Base-by-base conservation (phyloP, 2,888 invertebrate species). In the Harmothoe impar region DNA sequence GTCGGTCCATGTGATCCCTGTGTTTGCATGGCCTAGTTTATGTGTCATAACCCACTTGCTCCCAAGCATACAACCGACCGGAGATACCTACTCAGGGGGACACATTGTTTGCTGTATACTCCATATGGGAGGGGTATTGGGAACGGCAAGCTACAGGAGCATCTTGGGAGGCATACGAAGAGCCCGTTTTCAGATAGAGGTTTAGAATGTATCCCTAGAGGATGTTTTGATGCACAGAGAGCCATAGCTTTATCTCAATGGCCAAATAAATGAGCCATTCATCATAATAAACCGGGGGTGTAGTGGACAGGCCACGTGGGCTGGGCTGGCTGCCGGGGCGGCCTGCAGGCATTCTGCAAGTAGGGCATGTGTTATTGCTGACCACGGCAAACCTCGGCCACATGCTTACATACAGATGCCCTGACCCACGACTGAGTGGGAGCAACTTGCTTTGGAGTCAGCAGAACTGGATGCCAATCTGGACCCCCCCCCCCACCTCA, bases 1-100 rank as follows among this genome's bases (percentile, higher is more conserved):
- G 62, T n/a, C 12, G 3, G 62, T n/a, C 62, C 62, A 62, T 62
- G 3, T 20, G 62, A 62, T 20, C 62, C 62, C 20, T 62, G 62
- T 62, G 20, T 62, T 20, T 62, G 62, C 23, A 62, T 15, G n/a
- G 62, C n/a, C 62, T 62, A 62, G 62, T 62, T 20, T 62, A 62
- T n/a, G n/a, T 62, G 62, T 20, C 62, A n/a, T 62, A 62, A 62
- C 62, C 62, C 62, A 62, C 62, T 62, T 62, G 43, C 43, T 43
- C 43, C 43, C 10, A 10, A 43, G 10, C 43, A 43, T 43, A n/a
- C n/a, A 10, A 43, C 5, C 43, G 10, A 43, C 43, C 43, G 43
- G 43, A 43, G 43, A 10, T 43, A 43, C 43, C 43, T 43, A 43
- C 43, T 43, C 43, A 43, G 43, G 10, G 43, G 5, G 43, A 43